Evolutionary conservation across 2,797 vertebrate genomes (phyloP).

Genomic region (Phalloptychus januarius): DNA sequence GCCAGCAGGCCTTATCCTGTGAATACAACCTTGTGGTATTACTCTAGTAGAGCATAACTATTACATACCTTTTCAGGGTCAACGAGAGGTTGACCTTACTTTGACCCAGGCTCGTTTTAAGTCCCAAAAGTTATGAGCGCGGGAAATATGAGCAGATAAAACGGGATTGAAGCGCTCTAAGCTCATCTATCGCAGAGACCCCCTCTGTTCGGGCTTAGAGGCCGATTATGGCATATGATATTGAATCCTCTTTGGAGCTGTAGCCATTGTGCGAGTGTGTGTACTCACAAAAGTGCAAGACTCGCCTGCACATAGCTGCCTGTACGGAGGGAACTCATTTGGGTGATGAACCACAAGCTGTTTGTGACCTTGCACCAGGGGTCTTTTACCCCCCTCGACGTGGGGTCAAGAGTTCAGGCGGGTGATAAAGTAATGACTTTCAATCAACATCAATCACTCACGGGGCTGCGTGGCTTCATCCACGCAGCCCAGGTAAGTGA

Average conservation of each 20-base stretch:
- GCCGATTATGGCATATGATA: slow-evolving; percentile 77
- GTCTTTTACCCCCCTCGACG: slow-evolving; percentile 38
- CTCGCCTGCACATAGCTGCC: slow-evolving; percentile 12
- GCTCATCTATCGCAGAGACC: slow-evolving; percentile 63
- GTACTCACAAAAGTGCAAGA: slow-evolving; percentile 40
- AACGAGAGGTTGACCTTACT: slow-evolving; percentile 42
- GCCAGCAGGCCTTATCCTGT: not conserved
- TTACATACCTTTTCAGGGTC: slow-evolving; percentile 25
- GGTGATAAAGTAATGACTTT: slow-evolving; percentile 68
- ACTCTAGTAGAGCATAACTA: not conserved
- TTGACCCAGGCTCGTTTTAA: slow-evolving; percentile 61
- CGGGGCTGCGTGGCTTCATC: slow-evolving; percentile 58
- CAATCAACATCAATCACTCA: slow-evolving; percentile 71
- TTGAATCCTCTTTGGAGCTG: slow-evolving; percentile 74
- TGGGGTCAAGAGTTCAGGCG: slow-evolving; percentile 74
- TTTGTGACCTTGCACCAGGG: slow-evolving; percentile 44
- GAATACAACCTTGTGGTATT: slow-evolving; percentile 13
- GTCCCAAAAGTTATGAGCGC: slow-evolving; percentile 60
- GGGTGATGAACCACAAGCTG: slow-evolving; percentile 32
- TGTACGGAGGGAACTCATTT: slow-evolving; percentile 29
- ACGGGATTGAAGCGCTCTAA: slow-evolving; percentile 67
- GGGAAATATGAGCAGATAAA: slow-evolving; percentile 73
- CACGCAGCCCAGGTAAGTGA: slow-evolving; percentile 51
- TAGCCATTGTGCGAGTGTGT: slow-evolving; percentile 53
- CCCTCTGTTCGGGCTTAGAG: slow-evolving; percentile 67